These are phyloP conservation scores for Carettochelys insculpta DNA, from an alignment of 2,113 vertebrate genomes.

Conservation along the genomic window DNA sequence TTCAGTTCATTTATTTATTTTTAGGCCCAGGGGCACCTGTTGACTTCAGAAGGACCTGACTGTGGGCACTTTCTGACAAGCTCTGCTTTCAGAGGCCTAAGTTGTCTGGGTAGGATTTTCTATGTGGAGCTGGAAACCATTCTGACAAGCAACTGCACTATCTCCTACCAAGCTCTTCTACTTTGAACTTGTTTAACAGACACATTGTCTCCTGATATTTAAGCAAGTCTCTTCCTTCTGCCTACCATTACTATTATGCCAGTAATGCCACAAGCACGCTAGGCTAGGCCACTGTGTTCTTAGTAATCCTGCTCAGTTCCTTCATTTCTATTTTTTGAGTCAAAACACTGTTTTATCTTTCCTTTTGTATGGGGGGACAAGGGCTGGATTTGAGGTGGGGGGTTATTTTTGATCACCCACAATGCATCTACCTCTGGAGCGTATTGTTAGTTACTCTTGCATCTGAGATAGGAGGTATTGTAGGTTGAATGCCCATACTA, in stretches of 20 bases:
- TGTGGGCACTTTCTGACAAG: conserved; percentile 6
- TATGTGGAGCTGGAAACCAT: not conserved
- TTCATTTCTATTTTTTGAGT: not conserved
- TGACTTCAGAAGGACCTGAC: conserved; percentile 20
- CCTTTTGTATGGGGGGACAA: not conserved
- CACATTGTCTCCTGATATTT: not conserved
- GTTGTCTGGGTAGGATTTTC: conserved; percentile 36
- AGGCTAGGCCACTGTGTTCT: conserved; percentile 16
- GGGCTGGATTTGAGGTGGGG: not conserved
- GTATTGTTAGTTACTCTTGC: not conserved
- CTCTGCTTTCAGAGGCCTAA: not conserved
- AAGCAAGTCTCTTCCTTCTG: not conserved
- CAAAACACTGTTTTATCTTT: conserved; percentile 26
- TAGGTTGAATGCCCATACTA: not conserved
- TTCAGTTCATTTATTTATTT: conserved; percentile 40
- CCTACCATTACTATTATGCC: not conserved
- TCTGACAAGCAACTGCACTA: not conserved
- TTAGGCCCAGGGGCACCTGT: conserved; percentile 22
- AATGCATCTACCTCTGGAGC: not conserved
- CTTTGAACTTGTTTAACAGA: not conserved
- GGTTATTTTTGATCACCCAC: not conserved
- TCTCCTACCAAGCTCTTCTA: conserved; percentile 24
- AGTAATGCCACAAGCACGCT: not conserved
- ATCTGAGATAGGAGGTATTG: not conserved
- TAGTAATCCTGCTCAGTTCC: not conserved